Evolutionary conservation across 2,888 invertebrate species (phyloP).

Genomic region (Yponomeuta evonymella): DNA sequence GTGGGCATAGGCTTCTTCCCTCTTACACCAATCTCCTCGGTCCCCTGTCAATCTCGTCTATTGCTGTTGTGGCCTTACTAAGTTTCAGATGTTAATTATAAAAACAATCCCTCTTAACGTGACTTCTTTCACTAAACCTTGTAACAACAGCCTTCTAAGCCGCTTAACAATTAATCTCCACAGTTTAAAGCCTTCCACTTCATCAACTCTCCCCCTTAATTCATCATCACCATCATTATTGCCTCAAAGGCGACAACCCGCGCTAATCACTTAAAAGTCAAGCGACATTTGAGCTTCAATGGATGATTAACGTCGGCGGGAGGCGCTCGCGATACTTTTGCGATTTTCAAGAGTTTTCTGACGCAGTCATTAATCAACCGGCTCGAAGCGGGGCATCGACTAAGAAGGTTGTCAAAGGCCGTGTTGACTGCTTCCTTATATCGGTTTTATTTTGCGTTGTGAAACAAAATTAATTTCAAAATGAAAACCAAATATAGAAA

Average conservation of each 20-base stretch:
- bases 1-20: too few relatives aligned
- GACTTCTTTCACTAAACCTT: neutral
- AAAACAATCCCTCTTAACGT: too few relatives aligned
- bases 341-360: conserved; percentile 11
- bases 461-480: too few relatives aligned
- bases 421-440: too few relatives aligned
- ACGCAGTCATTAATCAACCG: conserved; percentile 27
- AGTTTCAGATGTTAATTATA: too few relatives aligned
- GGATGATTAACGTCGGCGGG: conserved; percentile 5
- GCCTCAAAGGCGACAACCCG: neutral
- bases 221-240: neutral
- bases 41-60: too few relatives aligned
- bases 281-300: conserved; percentile 8
- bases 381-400: conserved; percentile 21
- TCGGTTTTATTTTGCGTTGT: too few relatives aligned
- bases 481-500: too few relatives aligned
- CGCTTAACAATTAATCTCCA: neutral
- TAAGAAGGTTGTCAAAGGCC: neutral
- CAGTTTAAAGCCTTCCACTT: neutral
- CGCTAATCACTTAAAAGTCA: neutral
- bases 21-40: too few relatives aligned
- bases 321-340: conserved; percentile 10
- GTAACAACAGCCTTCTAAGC: neutral
- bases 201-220: neutral
- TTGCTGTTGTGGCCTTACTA: too few relatives aligned